Evolutionary conservation across 2,113 vertebrate species (phyloP).

Genomic region (Cavia porcellus): DNA sequence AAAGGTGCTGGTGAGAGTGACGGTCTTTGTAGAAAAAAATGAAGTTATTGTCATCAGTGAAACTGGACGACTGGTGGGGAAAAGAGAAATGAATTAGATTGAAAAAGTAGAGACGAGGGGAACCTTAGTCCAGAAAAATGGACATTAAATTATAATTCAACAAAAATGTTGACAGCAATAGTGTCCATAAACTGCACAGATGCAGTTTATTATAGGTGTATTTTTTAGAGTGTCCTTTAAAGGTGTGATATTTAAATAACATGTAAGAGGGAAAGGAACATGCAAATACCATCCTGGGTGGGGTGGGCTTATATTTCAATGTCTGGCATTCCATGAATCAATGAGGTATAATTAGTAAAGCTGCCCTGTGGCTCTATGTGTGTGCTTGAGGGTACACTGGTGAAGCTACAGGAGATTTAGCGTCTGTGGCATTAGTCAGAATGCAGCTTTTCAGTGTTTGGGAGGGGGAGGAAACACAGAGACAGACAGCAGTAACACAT

Average conservation of each 20-base stretch:
- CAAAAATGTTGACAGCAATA: not conserved
- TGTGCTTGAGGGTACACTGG: not conserved
- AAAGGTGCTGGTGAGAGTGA: not conserved
- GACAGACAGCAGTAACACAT: not conserved
- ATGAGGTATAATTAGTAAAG: not conserved
- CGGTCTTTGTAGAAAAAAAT: slow-evolving; percentile 32
- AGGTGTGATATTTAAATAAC: slow-evolving; percentile 35
- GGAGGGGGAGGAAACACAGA: not conserved
- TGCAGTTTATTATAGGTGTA: not conserved
- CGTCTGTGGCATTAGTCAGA: fast-evolving
- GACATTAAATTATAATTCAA: not conserved
- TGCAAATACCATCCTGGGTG: not conserved
- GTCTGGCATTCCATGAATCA: not conserved
- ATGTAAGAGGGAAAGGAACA: slow-evolving; percentile 34
- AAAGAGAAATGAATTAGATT: not conserved
- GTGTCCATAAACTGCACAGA: not conserved
- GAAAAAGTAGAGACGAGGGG: not conserved
- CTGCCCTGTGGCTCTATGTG: not conserved
- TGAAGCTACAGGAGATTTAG: not conserved
- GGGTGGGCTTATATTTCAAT: not conserved
- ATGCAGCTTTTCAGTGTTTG: not conserved
- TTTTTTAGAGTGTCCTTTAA: slow-evolving; percentile 20
- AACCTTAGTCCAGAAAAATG: fast-evolving
- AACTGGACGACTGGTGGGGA: not conserved
- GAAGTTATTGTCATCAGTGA: not conserved